These are phyloP conservation scores for Eurystomus gularis DNA, from an alignment of 2,113 vertebrate species.

Conservation along the genomic window DNA sequence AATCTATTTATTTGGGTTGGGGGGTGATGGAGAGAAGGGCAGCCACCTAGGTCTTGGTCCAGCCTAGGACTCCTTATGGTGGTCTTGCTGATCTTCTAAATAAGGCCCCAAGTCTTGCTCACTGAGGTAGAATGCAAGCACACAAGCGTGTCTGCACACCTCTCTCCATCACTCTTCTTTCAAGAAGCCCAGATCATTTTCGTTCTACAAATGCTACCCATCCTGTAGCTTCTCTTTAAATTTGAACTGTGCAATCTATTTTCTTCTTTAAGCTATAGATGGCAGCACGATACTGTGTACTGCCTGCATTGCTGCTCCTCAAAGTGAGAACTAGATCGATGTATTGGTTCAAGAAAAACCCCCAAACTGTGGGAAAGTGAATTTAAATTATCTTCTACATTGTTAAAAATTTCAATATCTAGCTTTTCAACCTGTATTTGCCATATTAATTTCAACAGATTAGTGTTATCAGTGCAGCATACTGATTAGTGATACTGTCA, in stretches of 20 bases:
- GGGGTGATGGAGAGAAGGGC: no score
- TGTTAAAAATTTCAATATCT: background rate
- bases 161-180: fast-evolving
- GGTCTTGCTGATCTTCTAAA: background rate
- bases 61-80: background rate
- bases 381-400: background rate
- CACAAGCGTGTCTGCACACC: no score
- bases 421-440: background rate
- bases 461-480: background rate
- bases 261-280: conserved; percentile 12
- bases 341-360: no score
- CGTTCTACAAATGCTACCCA: fast-evolving
- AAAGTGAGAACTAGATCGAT: no score
- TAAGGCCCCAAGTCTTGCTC: no score
- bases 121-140: fast-evolving
- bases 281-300: conserved; percentile 11
- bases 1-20: no score
- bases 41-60: no score
- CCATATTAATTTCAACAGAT: background rate
- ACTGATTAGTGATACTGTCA: background rate
- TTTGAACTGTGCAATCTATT: background rate
- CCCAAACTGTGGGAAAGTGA: background rate
- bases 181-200: background rate
- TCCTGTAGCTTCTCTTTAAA: background rate
- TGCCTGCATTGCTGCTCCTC: background rate